Conservation (phyloP, 2,888 invertebrate species). For the Plagiodera versicolora region DNA sequence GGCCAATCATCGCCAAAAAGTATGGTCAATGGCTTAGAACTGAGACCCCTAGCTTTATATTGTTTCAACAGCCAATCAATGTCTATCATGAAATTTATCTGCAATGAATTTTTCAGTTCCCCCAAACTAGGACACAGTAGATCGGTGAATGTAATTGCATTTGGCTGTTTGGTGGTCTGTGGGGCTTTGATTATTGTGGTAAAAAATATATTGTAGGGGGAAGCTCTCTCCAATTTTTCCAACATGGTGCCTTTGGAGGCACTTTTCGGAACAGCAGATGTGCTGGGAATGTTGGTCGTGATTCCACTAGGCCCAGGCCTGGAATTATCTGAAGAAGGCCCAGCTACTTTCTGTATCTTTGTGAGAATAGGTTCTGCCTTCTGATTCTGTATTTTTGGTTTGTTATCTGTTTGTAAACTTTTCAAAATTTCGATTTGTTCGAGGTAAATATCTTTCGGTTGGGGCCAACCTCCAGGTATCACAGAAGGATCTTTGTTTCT, state of each 20-base stretch:
- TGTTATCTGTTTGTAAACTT: slow-evolving; percentile 8
- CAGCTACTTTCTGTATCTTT: not conserved
- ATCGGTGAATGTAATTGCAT: slow-evolving; percentile 73
- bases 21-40: slow-evolving; percentile 71
- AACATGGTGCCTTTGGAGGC: slow-evolving; percentile 62
- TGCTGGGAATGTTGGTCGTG: not conserved
- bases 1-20: slow-evolving; percentile 73
- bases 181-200: slow-evolving; percentile 68
- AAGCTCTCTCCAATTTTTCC: slow-evolving; percentile 65
- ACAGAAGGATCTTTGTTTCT: slow-evolving; percentile 54
- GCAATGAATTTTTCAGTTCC: slow-evolving; percentile 71
- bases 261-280: not conserved
- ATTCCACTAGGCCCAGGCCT: slow-evolving; percentile 1
- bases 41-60: slow-evolving; percentile 73
- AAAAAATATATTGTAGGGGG: slow-evolving; percentile 76
- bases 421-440: slow-evolving; percentile 65
- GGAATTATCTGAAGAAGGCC: not conserved
- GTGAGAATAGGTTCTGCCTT: not conserved
- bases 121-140: slow-evolving; percentile 79
- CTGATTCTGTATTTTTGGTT: not conserved
- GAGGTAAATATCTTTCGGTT: slow-evolving; percentile 59
- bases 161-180: slow-evolving; percentile 65
- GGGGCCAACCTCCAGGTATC: slow-evolving; percentile 60
- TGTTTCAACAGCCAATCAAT: slow-evolving; percentile 86
- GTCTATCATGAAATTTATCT: slow-evolving; percentile 94